Conservation (phyloP, 2,113 vertebrate genomes). For the Brachypodius melanocephalos region DNA sequence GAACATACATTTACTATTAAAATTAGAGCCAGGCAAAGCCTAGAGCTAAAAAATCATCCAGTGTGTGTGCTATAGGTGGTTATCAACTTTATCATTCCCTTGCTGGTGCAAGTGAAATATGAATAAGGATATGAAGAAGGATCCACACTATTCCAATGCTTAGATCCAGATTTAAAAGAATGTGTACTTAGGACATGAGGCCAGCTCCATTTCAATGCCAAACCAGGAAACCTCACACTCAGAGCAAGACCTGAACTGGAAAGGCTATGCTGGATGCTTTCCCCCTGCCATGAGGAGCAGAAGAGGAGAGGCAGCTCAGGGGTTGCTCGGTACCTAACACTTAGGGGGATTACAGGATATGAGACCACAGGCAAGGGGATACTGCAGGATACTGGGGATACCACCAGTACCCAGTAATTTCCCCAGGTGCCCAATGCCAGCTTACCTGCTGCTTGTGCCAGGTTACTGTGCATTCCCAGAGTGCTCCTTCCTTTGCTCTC, state of each 20-base stretch:
- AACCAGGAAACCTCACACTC: background rate
- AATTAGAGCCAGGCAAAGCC: background rate
- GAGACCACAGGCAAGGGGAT: accelerated
- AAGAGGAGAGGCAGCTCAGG: background rate
- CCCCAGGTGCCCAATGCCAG: background rate
- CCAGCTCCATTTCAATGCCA: background rate
- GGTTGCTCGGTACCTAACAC: background rate
- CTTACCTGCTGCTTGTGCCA: background rate
- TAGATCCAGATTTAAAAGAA: background rate
- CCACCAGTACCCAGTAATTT: background rate
- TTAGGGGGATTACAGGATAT: background rate
- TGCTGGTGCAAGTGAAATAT: background rate
- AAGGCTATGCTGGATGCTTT: background rate
- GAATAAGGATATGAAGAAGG: background rate
- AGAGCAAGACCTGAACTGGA: background rate
- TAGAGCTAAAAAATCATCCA: background rate
- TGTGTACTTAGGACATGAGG: background rate
- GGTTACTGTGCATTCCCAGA: background rate
- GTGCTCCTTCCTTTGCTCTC: background rate
- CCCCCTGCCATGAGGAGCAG: background rate
- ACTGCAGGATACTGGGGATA: too few species aligned
- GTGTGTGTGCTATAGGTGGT: background rate
- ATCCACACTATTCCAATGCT: background rate
- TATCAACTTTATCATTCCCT: background rate
- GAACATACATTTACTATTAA: background rate